Conservation (phyloP, 2,113 vertebrate genomes). For the Pristiophorus japonicus region DNA sequence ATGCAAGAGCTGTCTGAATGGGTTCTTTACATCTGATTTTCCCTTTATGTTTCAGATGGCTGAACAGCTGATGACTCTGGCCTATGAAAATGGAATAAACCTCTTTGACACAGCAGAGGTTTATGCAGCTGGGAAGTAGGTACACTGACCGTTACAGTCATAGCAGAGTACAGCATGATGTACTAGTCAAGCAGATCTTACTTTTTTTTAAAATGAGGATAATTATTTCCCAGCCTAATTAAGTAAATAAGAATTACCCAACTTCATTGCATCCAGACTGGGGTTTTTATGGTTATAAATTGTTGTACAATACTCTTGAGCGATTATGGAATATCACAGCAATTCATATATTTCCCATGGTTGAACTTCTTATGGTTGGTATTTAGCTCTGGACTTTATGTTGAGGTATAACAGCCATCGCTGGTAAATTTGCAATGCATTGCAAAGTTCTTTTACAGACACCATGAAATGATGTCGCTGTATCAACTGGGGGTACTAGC, state of each 20-base stretch:
- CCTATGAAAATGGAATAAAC: slow-evolving; percentile 98
- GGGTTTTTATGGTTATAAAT: neutral
- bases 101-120: slow-evolving; percentile 97
- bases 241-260: neutral
- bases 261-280: neutral
- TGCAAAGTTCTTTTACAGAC: neutral
- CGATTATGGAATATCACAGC: too few relatives aligned
- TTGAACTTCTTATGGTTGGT: neutral
- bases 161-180: neutral
- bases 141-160: slow-evolving; percentile 41
- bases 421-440: neutral
- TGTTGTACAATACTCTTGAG: neutral
- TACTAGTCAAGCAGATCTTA: neutral
- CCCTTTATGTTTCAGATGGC: slow-evolving; percentile 72
- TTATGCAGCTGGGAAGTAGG: slow-evolving; percentile 95
- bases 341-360: neutral
- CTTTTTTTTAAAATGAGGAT: neutral
- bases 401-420: neutral
- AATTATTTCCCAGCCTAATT: slow-evolving; percentile 7
- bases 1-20: neutral
- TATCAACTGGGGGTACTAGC: neutral
- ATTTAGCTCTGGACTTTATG: neutral
- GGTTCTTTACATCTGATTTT: neutral
- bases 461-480: neutral
- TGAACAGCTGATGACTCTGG: slow-evolving; percentile 93